phyloP scores from a whole-genome alignment of 2,888 invertebrate genomes.

The Aporophyla lueneburgensis region DNA sequence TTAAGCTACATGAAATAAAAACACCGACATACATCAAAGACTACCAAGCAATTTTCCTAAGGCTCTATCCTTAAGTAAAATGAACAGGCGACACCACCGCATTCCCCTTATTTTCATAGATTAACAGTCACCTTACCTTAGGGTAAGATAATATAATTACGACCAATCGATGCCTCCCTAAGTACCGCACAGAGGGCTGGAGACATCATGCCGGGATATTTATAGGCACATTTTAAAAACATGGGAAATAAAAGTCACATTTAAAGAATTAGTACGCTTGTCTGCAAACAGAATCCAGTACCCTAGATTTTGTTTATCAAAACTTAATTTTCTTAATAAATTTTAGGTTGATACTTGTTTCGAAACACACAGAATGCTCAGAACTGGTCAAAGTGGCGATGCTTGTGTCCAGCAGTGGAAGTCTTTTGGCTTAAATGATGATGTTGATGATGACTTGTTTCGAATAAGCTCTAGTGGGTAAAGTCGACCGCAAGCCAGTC shows the following conservation, averaged over 20 bases:
- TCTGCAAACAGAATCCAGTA: not conserved
- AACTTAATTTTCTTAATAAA: not conserved
- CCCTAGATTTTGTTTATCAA: not conserved
- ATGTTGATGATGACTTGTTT: not conserved
- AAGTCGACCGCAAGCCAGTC: not conserved
- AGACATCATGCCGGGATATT: slow-evolving; percentile 82
- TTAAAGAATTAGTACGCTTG: not conserved
- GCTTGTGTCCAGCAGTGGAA: no score
- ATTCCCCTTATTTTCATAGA: slow-evolving; percentile 77
- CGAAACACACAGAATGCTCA: no score
- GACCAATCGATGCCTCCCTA: slow-evolving; percentile 85
- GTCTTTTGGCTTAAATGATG: no score
- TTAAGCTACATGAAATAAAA: slow-evolving; percentile 17
- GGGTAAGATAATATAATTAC: slow-evolving; percentile 87
- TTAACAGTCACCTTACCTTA: slow-evolving; percentile 80
- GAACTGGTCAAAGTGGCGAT: no score
- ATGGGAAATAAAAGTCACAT: slow-evolving; percentile 50
- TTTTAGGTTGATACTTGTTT: not conserved
- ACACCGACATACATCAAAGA: slow-evolving; percentile 55
- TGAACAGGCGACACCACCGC: slow-evolving; percentile 71
- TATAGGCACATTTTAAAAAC: slow-evolving; percentile 72
- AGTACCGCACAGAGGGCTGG: slow-evolving; percentile 71
- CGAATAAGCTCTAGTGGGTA: not conserved
- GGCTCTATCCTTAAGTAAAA: slow-evolving; percentile 69
- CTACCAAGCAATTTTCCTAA: slow-evolving; percentile 45